A percentile compares a stretch with the other conserved stretches of the same genome.
Conservation (phyloP, 1,140 invertebrate species). For the Sitodiplosis mosellana region DNA sequence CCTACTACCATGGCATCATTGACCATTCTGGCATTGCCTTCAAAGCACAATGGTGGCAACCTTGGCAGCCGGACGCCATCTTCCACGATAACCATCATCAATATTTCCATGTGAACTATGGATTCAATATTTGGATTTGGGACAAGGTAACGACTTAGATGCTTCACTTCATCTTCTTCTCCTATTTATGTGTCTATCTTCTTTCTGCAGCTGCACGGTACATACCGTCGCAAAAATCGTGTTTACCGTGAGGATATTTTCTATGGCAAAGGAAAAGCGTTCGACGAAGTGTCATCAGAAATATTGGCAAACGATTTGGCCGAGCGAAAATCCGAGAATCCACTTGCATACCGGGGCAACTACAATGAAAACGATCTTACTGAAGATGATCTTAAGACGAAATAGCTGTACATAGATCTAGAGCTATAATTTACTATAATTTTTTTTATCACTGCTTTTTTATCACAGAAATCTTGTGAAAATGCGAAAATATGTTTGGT, state of each 20-base stretch:
- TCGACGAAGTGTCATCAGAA: constrained; percentile 24
- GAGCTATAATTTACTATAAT: no score
- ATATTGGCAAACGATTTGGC: constrained; percentile 28
- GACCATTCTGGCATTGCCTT: constrained; percentile 59
- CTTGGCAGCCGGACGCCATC: constrained; percentile 53
- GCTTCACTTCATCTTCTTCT: no score
- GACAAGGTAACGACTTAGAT: constrained; percentile 34
- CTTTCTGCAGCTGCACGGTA: constrained; percentile 41
- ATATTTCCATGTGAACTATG: constrained; percentile 60
- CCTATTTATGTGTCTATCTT: constrained; percentile 2
- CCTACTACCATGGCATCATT: constrained; percentile 55
- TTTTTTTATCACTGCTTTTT: no score
- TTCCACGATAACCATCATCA: constrained; percentile 64
- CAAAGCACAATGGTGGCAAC: constrained; percentile 54
- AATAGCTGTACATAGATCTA: no score
- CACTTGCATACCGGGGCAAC: constrained; percentile 26
- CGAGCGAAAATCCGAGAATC: constrained; percentile 32
- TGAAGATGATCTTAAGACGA: constrained; percentile 6
- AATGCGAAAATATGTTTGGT: no score
- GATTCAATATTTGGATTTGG: constrained; percentile 47
- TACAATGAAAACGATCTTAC: constrained; percentile 16
- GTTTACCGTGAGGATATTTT: constrained; percentile 48
- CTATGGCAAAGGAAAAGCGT: constrained; percentile 26
- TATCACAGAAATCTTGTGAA: no score
- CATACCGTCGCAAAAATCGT: constrained; percentile 37